phyloP scores from a whole-genome alignment of 1,140 invertebrate species.

The Atopsyche davidsoni region DNA sequence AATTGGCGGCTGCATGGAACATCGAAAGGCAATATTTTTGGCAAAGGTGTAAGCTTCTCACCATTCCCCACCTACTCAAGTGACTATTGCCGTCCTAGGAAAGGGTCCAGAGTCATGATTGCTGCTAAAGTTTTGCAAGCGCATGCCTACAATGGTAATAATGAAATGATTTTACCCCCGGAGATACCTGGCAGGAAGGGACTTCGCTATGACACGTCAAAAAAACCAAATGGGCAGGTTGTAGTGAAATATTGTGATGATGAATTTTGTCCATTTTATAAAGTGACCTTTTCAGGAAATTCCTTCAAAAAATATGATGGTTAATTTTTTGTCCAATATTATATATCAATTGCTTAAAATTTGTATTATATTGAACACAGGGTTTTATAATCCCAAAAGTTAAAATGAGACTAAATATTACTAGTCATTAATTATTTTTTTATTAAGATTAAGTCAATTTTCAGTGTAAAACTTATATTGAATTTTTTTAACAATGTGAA shows the following conservation, averaged over 20 bases:
- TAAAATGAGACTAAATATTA: too few species aligned
- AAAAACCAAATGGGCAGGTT: constrained; percentile 28
- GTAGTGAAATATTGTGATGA: constrained; percentile 34
- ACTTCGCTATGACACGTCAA: constrained; percentile 30
- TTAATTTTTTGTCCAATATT: too few species aligned
- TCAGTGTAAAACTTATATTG: too few species aligned
- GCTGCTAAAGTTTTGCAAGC: background rate
- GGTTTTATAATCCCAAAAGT: too few species aligned
- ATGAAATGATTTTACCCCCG: constrained; percentile 2
- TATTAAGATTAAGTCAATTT: too few species aligned
- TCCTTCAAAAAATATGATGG: too few species aligned
- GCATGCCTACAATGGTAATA: background rate
- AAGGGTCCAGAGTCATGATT: constrained; percentile 28
- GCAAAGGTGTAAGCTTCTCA: constrained; percentile 32
- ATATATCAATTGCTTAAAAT: too few species aligned
- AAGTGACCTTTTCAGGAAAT: constrained; percentile 30
- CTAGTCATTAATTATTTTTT: too few species aligned
- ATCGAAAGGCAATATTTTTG: constrained; percentile 29
- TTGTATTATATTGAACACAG: too few species aligned
- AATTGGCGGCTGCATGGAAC: constrained; percentile 32
- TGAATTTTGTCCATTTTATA: constrained; percentile 36
- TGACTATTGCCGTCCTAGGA: constrained; percentile 29
- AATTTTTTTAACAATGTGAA: too few species aligned
- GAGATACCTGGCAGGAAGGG: background rate
- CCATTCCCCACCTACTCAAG: constrained; percentile 29